phyloP scores from a whole-genome alignment of 2,888 invertebrate genomes.

The Drosophila cognata region DNA sequence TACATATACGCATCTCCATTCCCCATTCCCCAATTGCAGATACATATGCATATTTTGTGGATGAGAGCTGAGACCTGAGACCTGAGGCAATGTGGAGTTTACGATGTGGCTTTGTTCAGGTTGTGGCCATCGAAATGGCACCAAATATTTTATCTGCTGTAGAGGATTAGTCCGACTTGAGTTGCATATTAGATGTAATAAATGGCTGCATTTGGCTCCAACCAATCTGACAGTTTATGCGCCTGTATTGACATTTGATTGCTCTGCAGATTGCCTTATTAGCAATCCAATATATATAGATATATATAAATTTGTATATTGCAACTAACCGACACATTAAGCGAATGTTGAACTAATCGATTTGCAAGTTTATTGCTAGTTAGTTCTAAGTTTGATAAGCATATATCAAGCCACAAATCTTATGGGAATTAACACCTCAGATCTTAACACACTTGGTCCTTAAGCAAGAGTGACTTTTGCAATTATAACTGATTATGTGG shows the following conservation, averaged over 20 bases:
- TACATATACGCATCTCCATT: slow-evolving; percentile 42
- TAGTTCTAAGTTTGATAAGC: background rate
- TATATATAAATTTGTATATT: slow-evolving; percentile 7
- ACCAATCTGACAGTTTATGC: slow-evolving; percentile 60
- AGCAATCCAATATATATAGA: slow-evolving; percentile 25
- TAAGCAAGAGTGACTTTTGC: background rate
- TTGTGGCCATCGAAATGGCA: slow-evolving; percentile 69
- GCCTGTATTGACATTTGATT: slow-evolving; percentile 77
- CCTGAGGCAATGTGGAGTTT: slow-evolving; percentile 42
- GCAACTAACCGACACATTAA: slow-evolving; percentile 42
- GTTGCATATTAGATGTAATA: slow-evolving; percentile 71
- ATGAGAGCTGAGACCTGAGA: background rate
- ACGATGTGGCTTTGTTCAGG: slow-evolving; percentile 77
- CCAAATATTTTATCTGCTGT: slow-evolving; percentile 73
- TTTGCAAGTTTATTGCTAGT: background rate
- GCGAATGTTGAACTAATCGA: slow-evolving; percentile 4
- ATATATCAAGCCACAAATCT: background rate
- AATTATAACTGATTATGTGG: background rate
- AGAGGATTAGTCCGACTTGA: slow-evolving; percentile 64
- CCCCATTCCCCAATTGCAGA: background rate
- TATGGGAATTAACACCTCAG: background rate
- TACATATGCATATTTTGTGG: slow-evolving; percentile 1
- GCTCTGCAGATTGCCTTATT: slow-evolving; percentile 71
- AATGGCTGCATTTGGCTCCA: slow-evolving; percentile 63
- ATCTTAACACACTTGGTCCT: background rate